phyloP scores from a whole-genome alignment of 2,113 vertebrate species.

The Rostratula benghalensis region DNA sequence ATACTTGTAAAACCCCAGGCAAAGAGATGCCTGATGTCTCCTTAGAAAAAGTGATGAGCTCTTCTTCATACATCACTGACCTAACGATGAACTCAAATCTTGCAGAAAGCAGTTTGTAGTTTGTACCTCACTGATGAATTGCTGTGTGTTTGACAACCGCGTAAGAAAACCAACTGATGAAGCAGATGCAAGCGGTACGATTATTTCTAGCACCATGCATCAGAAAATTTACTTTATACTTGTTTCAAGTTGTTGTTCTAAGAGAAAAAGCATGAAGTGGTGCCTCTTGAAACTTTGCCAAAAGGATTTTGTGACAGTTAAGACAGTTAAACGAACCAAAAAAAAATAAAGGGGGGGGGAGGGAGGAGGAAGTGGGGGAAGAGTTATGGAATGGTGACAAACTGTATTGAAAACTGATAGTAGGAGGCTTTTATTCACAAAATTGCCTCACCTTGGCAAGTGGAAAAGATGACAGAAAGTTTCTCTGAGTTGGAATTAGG shows the following conservation, averaged over 20 bases:
- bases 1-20: not conserved
- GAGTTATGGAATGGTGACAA: not conserved
- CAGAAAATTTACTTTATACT: not conserved
- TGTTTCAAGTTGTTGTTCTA: not conserved
- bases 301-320: not conserved
- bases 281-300: not conserved
- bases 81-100: slow-evolving; percentile 35
- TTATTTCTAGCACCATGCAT: not conserved
- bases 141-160: not conserved
- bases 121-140: slow-evolving; percentile 10
- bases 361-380: too few species aligned
- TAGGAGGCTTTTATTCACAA: not conserved
- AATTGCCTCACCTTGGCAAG: not conserved
- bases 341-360: too few species aligned
- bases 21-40: not conserved
- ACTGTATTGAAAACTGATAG: not conserved
- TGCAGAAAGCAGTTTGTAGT: slow-evolving; percentile 2
- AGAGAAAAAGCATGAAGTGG: not conserved
- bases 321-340: too few species aligned
- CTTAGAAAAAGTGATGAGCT: slow-evolving; percentile 15
- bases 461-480: not conserved
- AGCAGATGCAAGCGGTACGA: not conserved
- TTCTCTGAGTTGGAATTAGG: not conserved
- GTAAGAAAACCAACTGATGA: slow-evolving; percentile 39
- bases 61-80: slow-evolving; percentile 30